These are phyloP conservation scores for Girardinichthys multiradiatus DNA, from an alignment of 2,113 vertebrate species.

Conservation along the genomic window DNA sequence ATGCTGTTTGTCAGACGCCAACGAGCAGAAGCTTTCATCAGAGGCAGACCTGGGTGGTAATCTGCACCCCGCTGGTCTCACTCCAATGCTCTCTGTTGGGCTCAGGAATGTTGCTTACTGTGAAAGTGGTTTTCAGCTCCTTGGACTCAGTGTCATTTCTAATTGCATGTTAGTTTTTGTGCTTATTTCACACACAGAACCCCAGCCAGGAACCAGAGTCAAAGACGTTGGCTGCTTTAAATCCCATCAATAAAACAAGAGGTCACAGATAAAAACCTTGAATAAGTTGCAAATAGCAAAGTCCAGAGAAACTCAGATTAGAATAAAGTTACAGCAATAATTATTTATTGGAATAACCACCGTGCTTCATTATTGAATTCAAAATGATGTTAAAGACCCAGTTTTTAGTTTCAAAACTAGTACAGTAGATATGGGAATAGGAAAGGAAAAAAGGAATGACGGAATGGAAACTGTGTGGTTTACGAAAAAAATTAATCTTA, in stretches of 20 bases:
- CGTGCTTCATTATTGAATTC: slow-evolving; percentile 6
- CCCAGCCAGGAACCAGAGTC: slow-evolving; percentile 22
- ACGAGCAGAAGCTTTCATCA: slow-evolving; percentile 54
- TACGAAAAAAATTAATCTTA: slow-evolving; percentile 1
- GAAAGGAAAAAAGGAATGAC: background rate
- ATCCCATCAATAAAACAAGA: slow-evolving; percentile 28
- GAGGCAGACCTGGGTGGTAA: slow-evolving; percentile 52
- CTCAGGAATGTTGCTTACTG: slow-evolving; percentile 59
- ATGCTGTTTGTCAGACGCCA: slow-evolving; percentile 54
- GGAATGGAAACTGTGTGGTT: background rate
- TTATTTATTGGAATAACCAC: background rate
- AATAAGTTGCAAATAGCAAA: slow-evolving; percentile 19
- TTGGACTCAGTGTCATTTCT: slow-evolving; percentile 55
- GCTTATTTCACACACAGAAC: slow-evolving; percentile 50
- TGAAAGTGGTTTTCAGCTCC: slow-evolving; percentile 55
- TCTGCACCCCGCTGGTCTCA: slow-evolving; percentile 54
- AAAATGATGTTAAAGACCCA: background rate
- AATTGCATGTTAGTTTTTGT: slow-evolving; percentile 53
- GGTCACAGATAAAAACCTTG: background rate
- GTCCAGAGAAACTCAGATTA: background rate
- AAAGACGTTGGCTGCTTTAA: slow-evolving; percentile 30
- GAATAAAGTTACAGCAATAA: background rate
- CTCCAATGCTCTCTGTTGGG: slow-evolving; percentile 56
- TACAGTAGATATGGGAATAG: background rate
- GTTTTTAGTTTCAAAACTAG: background rate